phyloP scores from a whole-genome alignment of 2,797 vertebrate species.

The Anisognathus igniventris region DNA sequence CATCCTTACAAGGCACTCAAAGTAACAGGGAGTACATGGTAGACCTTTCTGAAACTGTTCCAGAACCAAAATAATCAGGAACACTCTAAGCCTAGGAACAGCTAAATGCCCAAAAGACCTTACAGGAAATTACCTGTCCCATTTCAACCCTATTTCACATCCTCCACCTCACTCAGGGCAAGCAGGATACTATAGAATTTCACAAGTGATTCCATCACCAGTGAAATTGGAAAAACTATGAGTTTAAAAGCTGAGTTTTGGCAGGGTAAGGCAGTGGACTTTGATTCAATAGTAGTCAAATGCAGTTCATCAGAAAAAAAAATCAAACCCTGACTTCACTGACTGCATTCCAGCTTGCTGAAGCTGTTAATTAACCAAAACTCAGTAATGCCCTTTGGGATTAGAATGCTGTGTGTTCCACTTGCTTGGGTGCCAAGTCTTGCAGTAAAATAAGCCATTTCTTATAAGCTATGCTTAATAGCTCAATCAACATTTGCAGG shows the following conservation, averaged over 20 bases:
- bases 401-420: background rate
- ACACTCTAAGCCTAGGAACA: background rate
- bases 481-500: background rate
- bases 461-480: background rate
- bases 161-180: background rate
- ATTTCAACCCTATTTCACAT: background rate
- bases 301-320: background rate
- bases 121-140: background rate
- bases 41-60: background rate
- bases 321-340: background rate
- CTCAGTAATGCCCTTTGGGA: background rate
- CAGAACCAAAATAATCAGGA: background rate
- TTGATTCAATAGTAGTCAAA: background rate
- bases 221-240: background rate
- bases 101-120: background rate
- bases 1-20: background rate
- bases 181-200: background rate
- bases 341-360: background rate
- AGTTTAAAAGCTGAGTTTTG: background rate
- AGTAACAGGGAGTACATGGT: background rate
- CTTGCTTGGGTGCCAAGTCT: background rate
- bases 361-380: background rate
- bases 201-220: background rate
- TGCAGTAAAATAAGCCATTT: background rate
- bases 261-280: background rate